Percentiles rank a stretch among this genome's conserved stretches.
Conservation (phyloP, 2,113 vertebrate species). For the Vulpes vulpes region DNA sequence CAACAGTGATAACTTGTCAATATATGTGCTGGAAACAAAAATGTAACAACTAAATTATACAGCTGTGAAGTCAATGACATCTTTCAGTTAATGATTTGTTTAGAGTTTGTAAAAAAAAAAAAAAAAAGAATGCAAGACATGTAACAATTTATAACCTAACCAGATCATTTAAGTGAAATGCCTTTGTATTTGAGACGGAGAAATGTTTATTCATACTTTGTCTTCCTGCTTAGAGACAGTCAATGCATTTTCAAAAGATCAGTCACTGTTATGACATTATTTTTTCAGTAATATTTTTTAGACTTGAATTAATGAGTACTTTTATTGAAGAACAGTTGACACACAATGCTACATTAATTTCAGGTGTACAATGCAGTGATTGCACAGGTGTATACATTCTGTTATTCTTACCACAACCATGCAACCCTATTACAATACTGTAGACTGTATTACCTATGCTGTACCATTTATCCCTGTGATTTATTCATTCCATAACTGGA, state of each 20-base stretch:
- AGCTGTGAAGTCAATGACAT: background rate
- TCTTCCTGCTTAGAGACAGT: background rate
- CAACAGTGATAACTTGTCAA: background rate
- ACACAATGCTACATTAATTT: background rate
- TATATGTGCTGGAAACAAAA: background rate
- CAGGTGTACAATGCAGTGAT: background rate
- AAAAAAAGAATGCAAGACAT: background rate
- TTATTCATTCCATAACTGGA: background rate
- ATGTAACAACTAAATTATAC: background rate
- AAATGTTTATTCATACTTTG: accelerated
- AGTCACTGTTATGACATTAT: background rate
- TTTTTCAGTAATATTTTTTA: background rate
- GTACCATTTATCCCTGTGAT: background rate
- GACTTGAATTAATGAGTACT: background rate
- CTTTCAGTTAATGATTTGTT: background rate
- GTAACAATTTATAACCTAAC: background rate
- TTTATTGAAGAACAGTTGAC: background rate
- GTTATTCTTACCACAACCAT: background rate
- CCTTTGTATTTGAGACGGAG: background rate
- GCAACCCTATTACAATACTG: background rate
- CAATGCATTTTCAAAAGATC: background rate
- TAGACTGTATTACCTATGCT: background rate
- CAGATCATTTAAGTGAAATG: background rate
- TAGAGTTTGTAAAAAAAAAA: background rate
- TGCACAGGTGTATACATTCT: background rate